These are phyloP conservation scores for Gymnobelideus leadbeateri DNA, from an alignment of 2,113 vertebrate species.

Conservation along the genomic window DNA sequence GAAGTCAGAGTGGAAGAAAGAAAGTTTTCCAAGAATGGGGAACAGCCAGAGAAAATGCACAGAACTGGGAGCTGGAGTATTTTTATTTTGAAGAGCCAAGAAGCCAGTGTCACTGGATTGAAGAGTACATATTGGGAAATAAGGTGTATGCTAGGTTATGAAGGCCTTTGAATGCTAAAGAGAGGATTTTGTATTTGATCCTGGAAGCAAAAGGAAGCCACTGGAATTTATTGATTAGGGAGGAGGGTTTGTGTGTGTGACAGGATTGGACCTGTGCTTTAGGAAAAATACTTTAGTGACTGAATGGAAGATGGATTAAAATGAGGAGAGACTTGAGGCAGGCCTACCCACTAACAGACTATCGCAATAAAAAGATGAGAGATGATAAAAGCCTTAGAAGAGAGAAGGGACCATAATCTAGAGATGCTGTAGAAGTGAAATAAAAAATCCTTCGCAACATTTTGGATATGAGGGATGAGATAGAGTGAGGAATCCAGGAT, in stretches of 20 bases:
- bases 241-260: too few species aligned
- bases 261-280: background rate
- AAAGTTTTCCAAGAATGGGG: too few species aligned
- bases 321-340: background rate
- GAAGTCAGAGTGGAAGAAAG: too few species aligned
- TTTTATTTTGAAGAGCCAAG: background rate
- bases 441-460: background rate
- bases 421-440: background rate
- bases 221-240: too few species aligned
- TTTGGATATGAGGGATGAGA: background rate
- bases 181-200: too few species aligned
- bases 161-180: too few species aligned
- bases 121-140: too few species aligned
- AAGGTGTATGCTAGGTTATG: too few species aligned
- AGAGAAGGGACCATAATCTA: background rate
- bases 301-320: background rate
- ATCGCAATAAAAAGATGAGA: background rate
- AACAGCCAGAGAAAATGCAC: too few species aligned
- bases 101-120: too few species aligned
- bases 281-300: background rate
- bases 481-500: background rate
- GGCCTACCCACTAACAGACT: background rate
- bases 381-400: background rate
- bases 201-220: too few species aligned
- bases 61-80: background rate